Conservation (phyloP, 2,797 vertebrate species). For the Phataginus tricuspis region DNA sequence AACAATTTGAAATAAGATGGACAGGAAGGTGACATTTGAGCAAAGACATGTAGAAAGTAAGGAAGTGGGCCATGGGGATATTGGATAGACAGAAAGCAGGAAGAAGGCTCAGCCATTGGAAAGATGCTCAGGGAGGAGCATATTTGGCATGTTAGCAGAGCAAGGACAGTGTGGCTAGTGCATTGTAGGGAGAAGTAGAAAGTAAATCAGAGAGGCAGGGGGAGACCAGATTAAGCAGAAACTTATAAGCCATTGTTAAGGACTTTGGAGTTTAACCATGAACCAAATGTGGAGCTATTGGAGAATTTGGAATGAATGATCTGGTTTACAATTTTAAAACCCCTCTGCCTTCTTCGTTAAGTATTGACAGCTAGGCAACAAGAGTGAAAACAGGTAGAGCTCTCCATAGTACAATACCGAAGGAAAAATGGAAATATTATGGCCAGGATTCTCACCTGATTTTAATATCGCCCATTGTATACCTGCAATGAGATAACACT, state of each 20-base stretch:
- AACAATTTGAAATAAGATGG: not conserved
- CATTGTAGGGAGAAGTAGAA: not conserved
- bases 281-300: not conserved
- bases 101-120: not conserved
- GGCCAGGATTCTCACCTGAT: too few relatives aligned
- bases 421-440: too few relatives aligned
- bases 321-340: not conserved
- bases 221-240: not conserved
- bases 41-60: not conserved
- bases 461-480: too few relatives aligned
- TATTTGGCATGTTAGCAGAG: not conserved
- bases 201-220: not conserved
- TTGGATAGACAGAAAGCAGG: not conserved
- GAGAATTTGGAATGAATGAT: not conserved
- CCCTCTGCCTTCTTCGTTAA: not conserved
- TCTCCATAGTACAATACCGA: not conserved
- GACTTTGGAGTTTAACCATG: not conserved
- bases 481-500: too few relatives aligned
- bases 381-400: not conserved
- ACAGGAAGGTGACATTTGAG: not conserved
- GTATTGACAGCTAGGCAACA: not conserved
- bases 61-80: not conserved
- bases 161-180: not conserved
- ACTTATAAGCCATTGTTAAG: not conserved
- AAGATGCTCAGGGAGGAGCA: not conserved